Percentiles rank a stretch among this genome's conserved stretches.
Conservation (phyloP, 2,888 invertebrate species). For the Lithophane ornitopus region DNA sequence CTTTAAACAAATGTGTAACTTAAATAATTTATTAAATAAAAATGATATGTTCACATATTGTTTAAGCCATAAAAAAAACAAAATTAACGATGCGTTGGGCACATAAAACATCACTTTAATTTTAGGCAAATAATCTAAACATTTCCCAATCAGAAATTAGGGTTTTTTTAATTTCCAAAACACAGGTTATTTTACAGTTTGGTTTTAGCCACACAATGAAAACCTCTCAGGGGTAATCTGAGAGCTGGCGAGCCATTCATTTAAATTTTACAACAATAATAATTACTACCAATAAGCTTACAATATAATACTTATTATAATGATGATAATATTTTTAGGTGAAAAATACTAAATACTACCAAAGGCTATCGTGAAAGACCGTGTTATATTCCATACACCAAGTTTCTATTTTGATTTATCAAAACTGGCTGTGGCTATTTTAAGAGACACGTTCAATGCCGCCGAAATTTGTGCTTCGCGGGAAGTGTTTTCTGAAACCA, state of each 20-base stretch:
- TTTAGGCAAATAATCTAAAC: not conserved
- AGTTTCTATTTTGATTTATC: constrained; percentile 62
- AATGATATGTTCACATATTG: not conserved
- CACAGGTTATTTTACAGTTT: not conserved
- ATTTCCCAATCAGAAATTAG: not conserved
- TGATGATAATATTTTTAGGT: not conserved
- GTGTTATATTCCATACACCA: constrained; percentile 46
- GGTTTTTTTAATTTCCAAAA: not conserved
- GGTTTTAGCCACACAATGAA: not conserved
- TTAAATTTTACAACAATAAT: not conserved
- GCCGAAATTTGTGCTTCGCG: constrained; percentile 29
- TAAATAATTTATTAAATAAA: not conserved
- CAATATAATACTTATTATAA: not conserved
- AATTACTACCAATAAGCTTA: not conserved
- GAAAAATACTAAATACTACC: constrained; percentile 9
- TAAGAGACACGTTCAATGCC: constrained; percentile 45
- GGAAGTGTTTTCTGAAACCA: constrained; percentile 35
- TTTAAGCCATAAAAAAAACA: not conserved
- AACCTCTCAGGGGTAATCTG: not conserved
- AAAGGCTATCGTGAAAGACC: constrained; percentile 13
- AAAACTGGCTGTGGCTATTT: constrained; percentile 59
- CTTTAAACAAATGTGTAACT: not conserved
- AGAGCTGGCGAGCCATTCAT: not conserved
- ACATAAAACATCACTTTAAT: not conserved
- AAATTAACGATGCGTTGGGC: not conserved